These are phyloP conservation scores for Noturus placidus DNA, from an alignment of 2,113 vertebrate genomes.

Conservation along the genomic window DNA sequence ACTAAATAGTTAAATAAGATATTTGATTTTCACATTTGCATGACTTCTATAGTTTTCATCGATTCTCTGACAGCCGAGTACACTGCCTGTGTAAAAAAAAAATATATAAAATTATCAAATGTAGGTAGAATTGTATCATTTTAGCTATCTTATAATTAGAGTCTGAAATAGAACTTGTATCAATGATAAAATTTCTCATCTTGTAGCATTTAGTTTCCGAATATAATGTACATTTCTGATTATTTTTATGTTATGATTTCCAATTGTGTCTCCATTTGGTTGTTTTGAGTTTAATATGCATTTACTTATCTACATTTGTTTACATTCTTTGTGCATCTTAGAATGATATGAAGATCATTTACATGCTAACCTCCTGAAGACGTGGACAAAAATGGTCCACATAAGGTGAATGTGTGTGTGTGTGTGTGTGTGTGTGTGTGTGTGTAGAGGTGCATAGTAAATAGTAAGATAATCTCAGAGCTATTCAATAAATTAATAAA, in stretches of 20 bases:
- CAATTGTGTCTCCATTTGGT: not conserved
- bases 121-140: constrained; percentile 19
- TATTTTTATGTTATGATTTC: constrained; percentile 17
- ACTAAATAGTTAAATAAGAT: not conserved
- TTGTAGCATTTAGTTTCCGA: constrained; percentile 29
- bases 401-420: not conserved
- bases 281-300: not conserved
- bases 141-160: constrained; percentile 24
- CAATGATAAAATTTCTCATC: not conserved
- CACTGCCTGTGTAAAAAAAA: constrained; percentile 23
- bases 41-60: constrained; percentile 19
- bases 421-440: not conserved
- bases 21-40: constrained; percentile 23
- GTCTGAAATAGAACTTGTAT: constrained; percentile 11
- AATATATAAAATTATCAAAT: not conserved
- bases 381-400: not conserved
- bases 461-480: constrained; percentile 1
- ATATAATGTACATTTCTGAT: constrained; percentile 21
- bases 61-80: constrained; percentile 10
- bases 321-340: not conserved
- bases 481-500: constrained; percentile 1
- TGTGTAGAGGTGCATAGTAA: not conserved
- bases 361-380: not conserved
- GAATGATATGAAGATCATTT: constrained; percentile 2
- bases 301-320: not conserved